These are phyloP conservation scores for Centrocercus urophasianus DNA, from an alignment of 2,113 vertebrate species.

Conservation along the genomic window DNA sequence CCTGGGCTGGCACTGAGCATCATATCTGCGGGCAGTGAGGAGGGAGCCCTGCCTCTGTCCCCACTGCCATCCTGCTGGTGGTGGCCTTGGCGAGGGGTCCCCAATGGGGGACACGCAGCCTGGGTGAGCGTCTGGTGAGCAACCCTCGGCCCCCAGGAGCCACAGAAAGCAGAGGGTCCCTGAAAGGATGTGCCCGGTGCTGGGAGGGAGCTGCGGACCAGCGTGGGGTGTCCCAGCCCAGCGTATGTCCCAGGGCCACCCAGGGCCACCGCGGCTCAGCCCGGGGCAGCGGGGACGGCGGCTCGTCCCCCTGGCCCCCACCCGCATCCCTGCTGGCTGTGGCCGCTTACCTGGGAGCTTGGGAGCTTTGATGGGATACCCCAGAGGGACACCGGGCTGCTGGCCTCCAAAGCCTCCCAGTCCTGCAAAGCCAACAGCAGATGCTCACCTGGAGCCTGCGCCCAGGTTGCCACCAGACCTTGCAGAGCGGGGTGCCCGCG, in stretches of 20 bases:
- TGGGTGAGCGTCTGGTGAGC: not conserved
- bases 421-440: constrained; percentile 73
- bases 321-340: not conserved
- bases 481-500: not conserved
- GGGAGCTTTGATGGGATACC: constrained; percentile 96
- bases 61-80: not conserved
- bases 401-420: constrained; percentile 86
- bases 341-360: constrained; percentile 87
- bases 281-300: not conserved
- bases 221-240: not conserved
- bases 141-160: not conserved
- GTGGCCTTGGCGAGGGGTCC: not conserved
- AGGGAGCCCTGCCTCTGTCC: not conserved
- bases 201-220: not conserved
- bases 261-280: fast-evolving
- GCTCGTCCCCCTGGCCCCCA: constrained; percentile 20
- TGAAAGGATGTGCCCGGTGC: not conserved
- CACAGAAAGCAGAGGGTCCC: not conserved
- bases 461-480: not conserved
- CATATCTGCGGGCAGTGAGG: fast-evolving
- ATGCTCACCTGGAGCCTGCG: constrained; percentile 25
- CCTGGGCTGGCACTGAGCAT: not conserved
- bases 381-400: constrained; percentile 92
- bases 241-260: not conserved
- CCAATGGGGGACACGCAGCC: not conserved